Conservation (phyloP, 2,888 invertebrate species). For the Serripes groenlandicus region DNA sequence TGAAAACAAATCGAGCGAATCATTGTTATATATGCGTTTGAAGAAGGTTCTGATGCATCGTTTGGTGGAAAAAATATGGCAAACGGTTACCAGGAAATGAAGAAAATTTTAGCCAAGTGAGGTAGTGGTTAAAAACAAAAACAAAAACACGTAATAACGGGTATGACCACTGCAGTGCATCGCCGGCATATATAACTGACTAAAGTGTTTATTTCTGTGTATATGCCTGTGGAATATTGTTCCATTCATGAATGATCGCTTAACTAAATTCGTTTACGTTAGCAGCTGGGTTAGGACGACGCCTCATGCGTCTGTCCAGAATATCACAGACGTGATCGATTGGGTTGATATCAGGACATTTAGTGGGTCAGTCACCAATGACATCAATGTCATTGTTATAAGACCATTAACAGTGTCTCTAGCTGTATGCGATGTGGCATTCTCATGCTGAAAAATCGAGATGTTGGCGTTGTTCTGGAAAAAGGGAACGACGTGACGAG, state of each 20-base stretch:
- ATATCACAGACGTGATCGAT: not conserved
- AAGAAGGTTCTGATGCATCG: no score
- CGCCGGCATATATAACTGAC: not conserved
- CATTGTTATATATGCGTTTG: no score
- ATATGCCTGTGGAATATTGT: not conserved
- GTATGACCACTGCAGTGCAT: not conserved
- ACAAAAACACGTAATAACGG: not conserved
- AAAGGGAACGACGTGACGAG: no score
- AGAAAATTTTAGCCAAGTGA: no score
- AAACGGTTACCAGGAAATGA: no score
- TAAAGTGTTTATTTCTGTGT: not conserved
- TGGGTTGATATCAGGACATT: not conserved
- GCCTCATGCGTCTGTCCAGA: not conserved
- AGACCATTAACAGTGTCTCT: not conserved
- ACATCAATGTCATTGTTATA: not conserved
- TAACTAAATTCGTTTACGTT: not conserved
- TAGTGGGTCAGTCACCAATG: no score
- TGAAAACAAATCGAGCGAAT: no score
- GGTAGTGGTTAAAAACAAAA: no score
- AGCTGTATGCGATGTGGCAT: not conserved
- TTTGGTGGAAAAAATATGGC: no score
- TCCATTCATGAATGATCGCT: not conserved
- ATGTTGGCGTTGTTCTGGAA: not conserved
- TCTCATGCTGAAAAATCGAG: not conserved
- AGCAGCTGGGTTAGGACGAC: not conserved